These are phyloP conservation scores for Empidonax alnorum DNA, from an alignment of 2,113 vertebrate genomes.

Conservation along the genomic window DNA sequence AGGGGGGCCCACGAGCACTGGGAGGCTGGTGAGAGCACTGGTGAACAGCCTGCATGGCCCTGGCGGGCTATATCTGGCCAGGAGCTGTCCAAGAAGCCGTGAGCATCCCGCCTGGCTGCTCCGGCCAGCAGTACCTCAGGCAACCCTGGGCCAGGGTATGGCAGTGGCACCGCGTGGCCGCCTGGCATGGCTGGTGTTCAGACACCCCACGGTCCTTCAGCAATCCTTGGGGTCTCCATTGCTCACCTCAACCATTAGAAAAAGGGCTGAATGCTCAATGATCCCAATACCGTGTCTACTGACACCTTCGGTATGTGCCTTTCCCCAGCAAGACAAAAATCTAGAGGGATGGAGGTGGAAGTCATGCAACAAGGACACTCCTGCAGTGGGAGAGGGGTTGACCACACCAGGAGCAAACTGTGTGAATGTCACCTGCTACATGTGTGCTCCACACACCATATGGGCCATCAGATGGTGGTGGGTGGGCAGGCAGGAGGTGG, in stretches of 20 bases:
- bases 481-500: fast-evolving
- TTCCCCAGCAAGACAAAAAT: background rate
- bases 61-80: background rate
- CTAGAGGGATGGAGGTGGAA: background rate
- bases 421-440: fast-evolving
- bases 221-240: background rate
- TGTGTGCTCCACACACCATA: background rate
- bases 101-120: fast-evolving
- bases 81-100: background rate
- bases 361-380: background rate
- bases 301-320: fast-evolving
- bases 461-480: fast-evolving
- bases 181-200: fast-evolving
- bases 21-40: background rate
- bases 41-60: background rate
- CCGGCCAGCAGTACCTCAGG: fast-evolving
- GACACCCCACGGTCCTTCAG: fast-evolving
- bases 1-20: fast-evolving
- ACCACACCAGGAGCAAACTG: background rate
- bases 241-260: background rate
- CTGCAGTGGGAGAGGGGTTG: background rate
- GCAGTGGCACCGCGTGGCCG: fast-evolving
- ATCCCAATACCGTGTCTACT: fast-evolving
- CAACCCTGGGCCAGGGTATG: fast-evolving
- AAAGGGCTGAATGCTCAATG: background rate